A percentile compares a stretch with the other conserved stretches of the same genome.
These are phyloP conservation scores for Pristionchus maxplancki DNA, from an alignment of 2,888 invertebrate species.

Conservation along the genomic window DNA sequence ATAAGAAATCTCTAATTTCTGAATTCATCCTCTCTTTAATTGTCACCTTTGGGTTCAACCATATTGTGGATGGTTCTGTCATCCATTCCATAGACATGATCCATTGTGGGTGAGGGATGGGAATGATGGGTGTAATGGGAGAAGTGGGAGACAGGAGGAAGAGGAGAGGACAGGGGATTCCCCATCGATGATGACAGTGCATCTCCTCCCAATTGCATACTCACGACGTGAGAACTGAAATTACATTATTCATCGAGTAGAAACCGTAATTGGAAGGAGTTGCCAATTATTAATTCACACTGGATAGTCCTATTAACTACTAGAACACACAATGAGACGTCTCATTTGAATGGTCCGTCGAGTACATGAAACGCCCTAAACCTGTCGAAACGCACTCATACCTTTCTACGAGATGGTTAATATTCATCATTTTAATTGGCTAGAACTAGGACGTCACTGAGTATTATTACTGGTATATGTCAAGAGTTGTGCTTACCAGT, in stretches of 20 bases:
- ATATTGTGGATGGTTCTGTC: neutral
- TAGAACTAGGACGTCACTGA: too few species aligned
- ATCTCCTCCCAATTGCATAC: constrained; percentile 10
- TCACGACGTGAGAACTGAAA: neutral
- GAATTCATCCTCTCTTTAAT: neutral
- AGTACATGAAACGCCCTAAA: neutral
- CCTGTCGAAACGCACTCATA: neutral
- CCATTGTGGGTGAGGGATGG: constrained; percentile 19
- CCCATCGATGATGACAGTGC: neutral
- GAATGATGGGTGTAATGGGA: constrained; percentile 21
- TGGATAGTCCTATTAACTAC: neutral
- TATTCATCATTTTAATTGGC: too few species aligned
- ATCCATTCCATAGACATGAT: constrained; percentile 5
- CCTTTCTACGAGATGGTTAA: too few species aligned
- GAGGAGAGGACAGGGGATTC: neutral
- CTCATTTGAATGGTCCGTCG: neutral
- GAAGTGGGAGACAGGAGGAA: constrained; percentile 31
- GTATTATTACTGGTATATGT: too few species aligned
- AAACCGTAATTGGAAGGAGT: neutral
- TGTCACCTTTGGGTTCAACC: neutral
- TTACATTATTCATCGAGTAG: neutral
- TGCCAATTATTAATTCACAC: too few species aligned
- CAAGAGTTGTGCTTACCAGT: neutral
- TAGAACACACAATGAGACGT: neutral
- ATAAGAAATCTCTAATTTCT: too few species aligned